phyloP scores from a whole-genome alignment of 2,113 vertebrate species.

The Candoia aspera region DNA sequence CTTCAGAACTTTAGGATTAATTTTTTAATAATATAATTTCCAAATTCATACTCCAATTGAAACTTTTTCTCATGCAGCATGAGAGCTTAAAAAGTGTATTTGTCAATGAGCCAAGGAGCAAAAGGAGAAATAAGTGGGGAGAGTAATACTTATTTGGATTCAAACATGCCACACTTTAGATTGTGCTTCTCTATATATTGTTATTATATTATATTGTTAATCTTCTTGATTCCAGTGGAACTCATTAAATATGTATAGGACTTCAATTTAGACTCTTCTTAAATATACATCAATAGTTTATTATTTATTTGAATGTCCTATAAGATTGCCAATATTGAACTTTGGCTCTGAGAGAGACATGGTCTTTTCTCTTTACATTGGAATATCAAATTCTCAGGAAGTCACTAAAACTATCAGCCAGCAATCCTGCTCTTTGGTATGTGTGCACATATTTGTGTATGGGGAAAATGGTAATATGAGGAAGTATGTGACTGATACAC shows the following conservation, averaged over 20 bases:
- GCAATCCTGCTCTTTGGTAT: not conserved
- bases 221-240: no score
- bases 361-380: not conserved
- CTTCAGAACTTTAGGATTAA: rapidly evolving
- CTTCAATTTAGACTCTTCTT: no score
- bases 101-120: not conserved
- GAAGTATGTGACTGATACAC: not conserved
- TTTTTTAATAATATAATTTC: not conserved
- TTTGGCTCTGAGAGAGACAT: not conserved
- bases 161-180: no score
- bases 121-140: no score
- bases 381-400: not conserved
- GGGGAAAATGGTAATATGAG: not conserved
- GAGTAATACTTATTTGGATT: no score
- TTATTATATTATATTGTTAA: no score
- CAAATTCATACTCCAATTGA: not conserved
- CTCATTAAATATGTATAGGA: no score
- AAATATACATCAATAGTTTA: no score
- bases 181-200: no score
- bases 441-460: not conserved
- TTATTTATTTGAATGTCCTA: no score
- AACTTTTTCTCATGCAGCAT: not conserved
- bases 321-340: no score
- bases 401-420: not conserved
- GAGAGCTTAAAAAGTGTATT: not conserved